Evolutionary conservation across 2,113 vertebrate genomes (phyloP).

Genomic region (Onychorhynchus coronatus): DNA sequence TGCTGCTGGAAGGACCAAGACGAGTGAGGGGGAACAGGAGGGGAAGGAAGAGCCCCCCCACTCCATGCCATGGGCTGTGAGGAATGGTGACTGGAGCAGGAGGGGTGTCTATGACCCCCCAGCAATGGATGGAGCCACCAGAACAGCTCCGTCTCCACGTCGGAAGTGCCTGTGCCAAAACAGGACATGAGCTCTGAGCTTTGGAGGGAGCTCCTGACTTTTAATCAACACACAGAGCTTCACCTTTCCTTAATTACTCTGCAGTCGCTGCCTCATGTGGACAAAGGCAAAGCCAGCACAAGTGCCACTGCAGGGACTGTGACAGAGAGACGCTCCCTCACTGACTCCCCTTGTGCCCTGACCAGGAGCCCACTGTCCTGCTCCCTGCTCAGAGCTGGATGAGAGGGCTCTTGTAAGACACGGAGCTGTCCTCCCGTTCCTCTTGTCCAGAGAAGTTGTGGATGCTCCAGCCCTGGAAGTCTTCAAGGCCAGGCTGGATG

Average conservation of each 20-base stretch:
- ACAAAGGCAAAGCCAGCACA: neutral
- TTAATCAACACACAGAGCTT: neutral
- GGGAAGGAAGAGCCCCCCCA: neutral
- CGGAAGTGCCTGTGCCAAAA: rapidly evolving
- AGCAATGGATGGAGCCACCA: rapidly evolving
- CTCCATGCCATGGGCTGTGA: neutral
- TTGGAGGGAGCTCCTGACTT: neutral
- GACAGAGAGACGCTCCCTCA: rapidly evolving
- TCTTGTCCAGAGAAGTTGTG: neutral
- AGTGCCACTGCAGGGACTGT: rapidly evolving
- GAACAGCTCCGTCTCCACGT: rapidly evolving
- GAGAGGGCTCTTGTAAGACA: neutral
- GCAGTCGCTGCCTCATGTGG: neutral
- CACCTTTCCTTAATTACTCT: neutral
- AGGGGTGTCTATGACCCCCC: neutral
- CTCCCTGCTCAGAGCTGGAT: neutral
- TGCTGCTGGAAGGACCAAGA: neutral
- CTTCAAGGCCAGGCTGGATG: neutral
- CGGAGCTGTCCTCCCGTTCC: neutral
- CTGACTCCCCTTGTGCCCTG: neutral
- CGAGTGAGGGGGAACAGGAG: rapidly evolving
- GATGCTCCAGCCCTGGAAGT: neutral
- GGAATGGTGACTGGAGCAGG: neutral
- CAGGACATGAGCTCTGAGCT: neutral
- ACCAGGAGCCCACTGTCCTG: neutral